Conservation (phyloP, 1,140 invertebrate genomes). For the Gonioctena quinquepunctata region DNA sequence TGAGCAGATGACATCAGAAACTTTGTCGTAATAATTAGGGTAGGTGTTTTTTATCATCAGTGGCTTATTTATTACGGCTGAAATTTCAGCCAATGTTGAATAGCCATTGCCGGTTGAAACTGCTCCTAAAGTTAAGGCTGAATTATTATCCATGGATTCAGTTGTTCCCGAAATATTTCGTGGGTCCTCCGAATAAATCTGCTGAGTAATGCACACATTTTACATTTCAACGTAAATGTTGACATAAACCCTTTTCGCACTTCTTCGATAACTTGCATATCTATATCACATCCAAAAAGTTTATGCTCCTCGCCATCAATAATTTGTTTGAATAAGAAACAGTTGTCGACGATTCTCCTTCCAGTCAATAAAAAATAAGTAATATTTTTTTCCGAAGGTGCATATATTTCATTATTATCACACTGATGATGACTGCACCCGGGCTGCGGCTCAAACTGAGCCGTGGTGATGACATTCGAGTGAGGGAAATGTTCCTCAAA, state of each 20-base stretch:
- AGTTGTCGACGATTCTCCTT: conserved; percentile 1
- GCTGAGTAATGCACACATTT: conserved; percentile 6
- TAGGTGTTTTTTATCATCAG: neutral
- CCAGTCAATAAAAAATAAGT: neutral
- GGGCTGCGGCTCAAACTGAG: neutral
- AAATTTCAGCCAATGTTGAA: conserved; percentile 6
- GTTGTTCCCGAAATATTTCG: conserved; percentile 4
- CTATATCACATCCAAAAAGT: neutral
- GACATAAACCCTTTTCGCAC: neutral
- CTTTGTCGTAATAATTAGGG: conserved; percentile 1
- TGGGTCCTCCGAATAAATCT: conserved; percentile 1
- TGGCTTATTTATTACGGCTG: neutral
- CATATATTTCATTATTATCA: neutral
- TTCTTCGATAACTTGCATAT: conserved; percentile 4
- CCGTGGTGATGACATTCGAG: neutral
- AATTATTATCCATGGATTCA: conserved; percentile 6
- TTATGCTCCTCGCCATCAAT: neutral
- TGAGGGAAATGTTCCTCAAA: neutral
- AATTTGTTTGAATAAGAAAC: conserved; percentile 5
- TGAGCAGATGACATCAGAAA: conserved; percentile 3
- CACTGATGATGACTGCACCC: neutral
- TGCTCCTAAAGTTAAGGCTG: conserved; percentile 3
- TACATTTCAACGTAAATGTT: conserved; percentile 1
- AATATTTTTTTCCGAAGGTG: neutral
- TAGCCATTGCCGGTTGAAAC: conserved; percentile 5